Base-by-base conservation (phyloP, 1,140 invertebrate genomes). In the Penaeus chinensis region DNA sequence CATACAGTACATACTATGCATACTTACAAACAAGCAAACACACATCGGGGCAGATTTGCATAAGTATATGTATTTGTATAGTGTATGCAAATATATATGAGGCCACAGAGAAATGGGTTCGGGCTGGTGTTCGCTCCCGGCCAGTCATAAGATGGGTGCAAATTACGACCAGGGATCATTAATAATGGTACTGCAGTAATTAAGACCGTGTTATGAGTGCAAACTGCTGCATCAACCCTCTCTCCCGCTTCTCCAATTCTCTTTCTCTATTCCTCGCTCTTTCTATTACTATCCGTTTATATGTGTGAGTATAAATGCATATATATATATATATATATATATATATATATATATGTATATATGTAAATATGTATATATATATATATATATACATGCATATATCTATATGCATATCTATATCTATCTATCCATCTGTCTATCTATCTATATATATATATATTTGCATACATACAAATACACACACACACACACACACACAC, bases 131-230 rank as follows among this genome's bases (percentile, higher is more conserved):
- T n/a, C 20, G 60, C 22, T n/a, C 24, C 47, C 62, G 63, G 84
- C 37, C n/a, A 42, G 63, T 66, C 63, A 65, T 63, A 79, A 85
- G 84, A 85, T 78, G 74, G 84, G 60, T 65, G 84, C 85, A 86
- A 63, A 86, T 86, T 86, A 86, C 74, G 78, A 86, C 20, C 22
- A 61, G 42, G 78, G 47, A 54, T 86, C 85, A 86, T 86, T 86
- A 86, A 86, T 86, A 86, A 86, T 86, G 63, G 85, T 86, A 86
- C 85, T 86, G 85, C 78, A 86, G 85, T 86, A 86, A 86, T 86
- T 86, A 86, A 86, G 85, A 74, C 78, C 77, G 65, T 86, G 85
- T 86, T 86, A 86, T 81, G 85, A 86, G 78, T 80, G 85, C 85
- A 86, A 81, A 86, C 85, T 86, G 78, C 85, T 86, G 63, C 85